Conservation (phyloP, 1,140 invertebrate species). For the Planococcus citri region DNA sequence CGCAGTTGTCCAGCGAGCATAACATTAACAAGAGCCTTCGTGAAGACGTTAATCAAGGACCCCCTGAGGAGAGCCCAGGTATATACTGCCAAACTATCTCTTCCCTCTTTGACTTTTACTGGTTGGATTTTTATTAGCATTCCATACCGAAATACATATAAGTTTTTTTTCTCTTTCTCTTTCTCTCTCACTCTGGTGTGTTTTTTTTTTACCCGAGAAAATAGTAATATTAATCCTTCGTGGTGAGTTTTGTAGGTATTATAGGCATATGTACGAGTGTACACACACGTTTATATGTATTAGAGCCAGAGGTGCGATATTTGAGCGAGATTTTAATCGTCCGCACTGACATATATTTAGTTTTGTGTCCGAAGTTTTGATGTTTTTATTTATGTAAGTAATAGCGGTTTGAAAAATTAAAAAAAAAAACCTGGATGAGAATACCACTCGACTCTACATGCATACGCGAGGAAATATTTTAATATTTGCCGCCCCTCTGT, state of each 20-base stretch:
- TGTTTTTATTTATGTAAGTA: constrained; percentile 1
- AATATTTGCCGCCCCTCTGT: no score
- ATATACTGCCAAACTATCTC: constrained; percentile 1
- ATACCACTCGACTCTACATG: no score
- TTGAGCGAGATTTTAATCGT: constrained; percentile 6
- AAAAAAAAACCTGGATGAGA: background rate
- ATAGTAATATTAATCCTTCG: background rate
- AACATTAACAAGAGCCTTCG: constrained; percentile 19
- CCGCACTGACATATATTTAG: background rate
- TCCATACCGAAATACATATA: background rate
- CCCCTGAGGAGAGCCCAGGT: constrained; percentile 12
- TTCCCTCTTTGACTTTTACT: constrained; percentile 1
- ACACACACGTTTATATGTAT: no score
- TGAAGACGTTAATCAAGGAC: constrained; percentile 18
- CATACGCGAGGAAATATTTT: no score
- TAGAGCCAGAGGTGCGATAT: background rate
- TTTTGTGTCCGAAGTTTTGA: constrained; percentile 6
- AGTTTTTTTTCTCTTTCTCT: background rate
- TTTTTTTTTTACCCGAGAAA: no score
- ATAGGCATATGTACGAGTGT: no score
- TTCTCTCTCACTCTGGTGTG: no score
- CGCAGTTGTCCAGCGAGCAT: constrained; percentile 13
- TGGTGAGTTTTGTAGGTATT: background rate
- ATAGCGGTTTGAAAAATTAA: background rate
- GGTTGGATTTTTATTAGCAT: constrained; percentile 15